Conservation (phyloP, 2,797 vertebrate genomes). For the Pempheris klunzingeri region DNA sequence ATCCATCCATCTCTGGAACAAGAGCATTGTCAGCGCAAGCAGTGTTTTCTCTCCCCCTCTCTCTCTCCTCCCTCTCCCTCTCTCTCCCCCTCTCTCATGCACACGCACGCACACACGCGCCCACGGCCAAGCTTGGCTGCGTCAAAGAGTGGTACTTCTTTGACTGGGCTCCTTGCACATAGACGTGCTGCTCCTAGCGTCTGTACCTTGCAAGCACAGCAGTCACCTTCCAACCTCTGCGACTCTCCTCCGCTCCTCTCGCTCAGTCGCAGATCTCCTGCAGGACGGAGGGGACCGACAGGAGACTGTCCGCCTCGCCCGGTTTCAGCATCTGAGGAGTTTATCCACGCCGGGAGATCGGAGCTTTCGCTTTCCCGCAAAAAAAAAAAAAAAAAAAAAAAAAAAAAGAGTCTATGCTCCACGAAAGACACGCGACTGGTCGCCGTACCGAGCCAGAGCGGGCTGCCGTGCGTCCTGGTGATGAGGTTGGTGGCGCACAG, state of each 20-base stretch:
- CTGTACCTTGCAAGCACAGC: conserved; percentile 78
- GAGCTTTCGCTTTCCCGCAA: conserved; percentile 15
- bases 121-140: conserved; percentile 61
- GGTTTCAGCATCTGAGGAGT: conserved; percentile 36
- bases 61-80: conserved; percentile 3
- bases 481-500: conserved; percentile 85
- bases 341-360: conserved; percentile 7
- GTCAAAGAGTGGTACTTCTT: conserved; percentile 72
- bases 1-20: conserved; percentile 32
- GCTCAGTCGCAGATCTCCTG: conserved; percentile 66
- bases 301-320: conserved; percentile 24
- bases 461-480: conserved; percentile 81
- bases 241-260: conserved; percentile 58
- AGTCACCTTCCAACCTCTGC: conserved; percentile 87
- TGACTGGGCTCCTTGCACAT: conserved; percentile 60
- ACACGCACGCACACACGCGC: neutral
- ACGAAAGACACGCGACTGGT: conserved; percentile 55
- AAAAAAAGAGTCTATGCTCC: conserved; percentile 48
- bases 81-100: neutral
- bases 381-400: neutral
- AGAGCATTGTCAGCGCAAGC: conserved; percentile 2
- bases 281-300: conserved; percentile 48
- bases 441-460: conserved; percentile 67
- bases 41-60: neutral
- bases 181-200: conserved; percentile 85